Evolutionary conservation across 2,797 vertebrate species (phyloP).

Genomic region (Antrozous pallidus): DNA sequence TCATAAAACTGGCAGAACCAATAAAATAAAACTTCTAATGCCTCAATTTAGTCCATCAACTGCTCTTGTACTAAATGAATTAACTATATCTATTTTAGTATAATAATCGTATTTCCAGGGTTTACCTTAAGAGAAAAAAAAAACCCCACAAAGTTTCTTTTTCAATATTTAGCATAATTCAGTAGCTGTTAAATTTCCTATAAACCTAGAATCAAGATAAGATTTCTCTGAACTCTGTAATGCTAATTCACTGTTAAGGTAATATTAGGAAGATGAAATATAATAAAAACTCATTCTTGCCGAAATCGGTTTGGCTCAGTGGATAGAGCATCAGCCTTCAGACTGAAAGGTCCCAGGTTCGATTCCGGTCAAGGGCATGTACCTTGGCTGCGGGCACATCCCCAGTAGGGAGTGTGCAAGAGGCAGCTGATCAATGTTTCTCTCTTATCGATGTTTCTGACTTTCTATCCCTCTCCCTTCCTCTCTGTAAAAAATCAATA

Average conservation of each 20-base stretch:
- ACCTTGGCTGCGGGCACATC: no score
- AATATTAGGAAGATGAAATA: neutral
- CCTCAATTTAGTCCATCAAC: neutral
- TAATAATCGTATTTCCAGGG: slow-evolving; percentile 5
- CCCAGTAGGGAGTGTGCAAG: no score
- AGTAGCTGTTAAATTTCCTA: slow-evolving; percentile 50
- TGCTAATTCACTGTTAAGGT: slow-evolving; percentile 25
- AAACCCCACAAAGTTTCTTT: slow-evolving; percentile 44
- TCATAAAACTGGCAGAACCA: slow-evolving; percentile 38
- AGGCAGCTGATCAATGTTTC: no score
- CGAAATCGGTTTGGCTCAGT: no score
- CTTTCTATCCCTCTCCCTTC: no score
- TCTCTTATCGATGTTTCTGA: no score
- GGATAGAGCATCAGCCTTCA: no score
- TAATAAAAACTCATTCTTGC: slow-evolving; percentile 30
- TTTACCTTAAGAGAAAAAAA: slow-evolving; percentile 14
- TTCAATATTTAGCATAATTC: slow-evolving; percentile 12
- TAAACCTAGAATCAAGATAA: slow-evolving; percentile 36
- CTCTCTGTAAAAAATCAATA: no score
- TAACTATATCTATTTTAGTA: slow-evolving; percentile 3
- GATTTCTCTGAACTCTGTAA: slow-evolving; percentile 6
- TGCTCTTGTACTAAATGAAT: slow-evolving; percentile 35
- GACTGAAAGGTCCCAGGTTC: no score
- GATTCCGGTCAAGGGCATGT: no score
- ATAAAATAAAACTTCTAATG: neutral